A percentile compares a stretch with the other conserved stretches of the same genome.
Evolutionary conservation across 2,113 vertebrate species (phyloP).

Genomic region (Opisthocomus hoazin): DNA sequence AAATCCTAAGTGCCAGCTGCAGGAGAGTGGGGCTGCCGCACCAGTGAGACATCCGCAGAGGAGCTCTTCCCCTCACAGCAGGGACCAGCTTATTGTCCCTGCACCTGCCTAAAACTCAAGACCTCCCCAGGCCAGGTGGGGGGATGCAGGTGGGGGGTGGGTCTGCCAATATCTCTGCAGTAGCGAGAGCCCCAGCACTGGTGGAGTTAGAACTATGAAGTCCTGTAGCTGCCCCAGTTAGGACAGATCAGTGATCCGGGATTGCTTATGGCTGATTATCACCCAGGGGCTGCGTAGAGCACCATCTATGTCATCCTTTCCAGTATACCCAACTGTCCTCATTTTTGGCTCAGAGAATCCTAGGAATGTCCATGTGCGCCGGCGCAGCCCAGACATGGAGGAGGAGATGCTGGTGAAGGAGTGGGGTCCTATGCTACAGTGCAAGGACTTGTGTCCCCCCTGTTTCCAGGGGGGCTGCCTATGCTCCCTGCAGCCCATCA

Average conservation of each 20-base stretch:
- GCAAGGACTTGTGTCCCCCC: neutral
- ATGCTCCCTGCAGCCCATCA: neutral
- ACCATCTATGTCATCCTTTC: neutral
- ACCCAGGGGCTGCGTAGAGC: rapidly evolving
- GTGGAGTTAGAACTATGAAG: neutral
- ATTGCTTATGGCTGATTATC: neutral
- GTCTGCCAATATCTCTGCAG: neutral
- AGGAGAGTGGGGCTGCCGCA: neutral
- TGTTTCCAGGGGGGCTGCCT: neutral
- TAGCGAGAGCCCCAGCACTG: neutral
- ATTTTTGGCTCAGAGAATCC: neutral
- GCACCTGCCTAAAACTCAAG: neutral
- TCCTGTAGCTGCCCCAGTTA: neutral
- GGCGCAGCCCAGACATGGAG: neutral
- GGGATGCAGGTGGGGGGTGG: neutral
- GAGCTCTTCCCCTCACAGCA: neutral
- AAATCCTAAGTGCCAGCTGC: neutral
- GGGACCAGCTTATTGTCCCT: neutral
- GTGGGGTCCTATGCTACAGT: neutral
- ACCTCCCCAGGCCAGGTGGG: neutral
- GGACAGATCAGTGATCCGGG: rapidly evolving
- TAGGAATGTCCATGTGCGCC: neutral
- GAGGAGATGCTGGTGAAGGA: neutral
- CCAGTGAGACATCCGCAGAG: neutral
- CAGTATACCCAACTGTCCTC: neutral